A percentile compares a stretch with the other conserved stretches of the same genome.
Conservation (phyloP, 1,140 invertebrate genomes). For the Bombyx mori region DNA sequence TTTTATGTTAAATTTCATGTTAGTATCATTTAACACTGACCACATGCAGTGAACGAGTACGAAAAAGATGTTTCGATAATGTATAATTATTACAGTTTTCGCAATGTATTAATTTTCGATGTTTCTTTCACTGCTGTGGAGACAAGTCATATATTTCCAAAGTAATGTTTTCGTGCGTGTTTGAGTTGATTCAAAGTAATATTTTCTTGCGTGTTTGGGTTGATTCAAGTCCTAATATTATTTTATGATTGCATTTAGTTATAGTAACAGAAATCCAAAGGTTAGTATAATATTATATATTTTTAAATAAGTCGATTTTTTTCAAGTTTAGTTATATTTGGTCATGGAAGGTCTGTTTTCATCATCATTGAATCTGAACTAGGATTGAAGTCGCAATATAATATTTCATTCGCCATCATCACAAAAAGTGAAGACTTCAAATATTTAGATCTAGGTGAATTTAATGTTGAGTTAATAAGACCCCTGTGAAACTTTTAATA, state of each 20-base stretch:
- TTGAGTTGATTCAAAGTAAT: slow-evolving; percentile 45
- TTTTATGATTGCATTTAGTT: slow-evolving; percentile 70
- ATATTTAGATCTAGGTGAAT: background rate
- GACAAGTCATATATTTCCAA: slow-evolving; percentile 57
- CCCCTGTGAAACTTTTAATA: slow-evolving; percentile 3
- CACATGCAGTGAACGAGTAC: slow-evolving; percentile 45
- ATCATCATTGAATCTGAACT: slow-evolving; percentile 7
- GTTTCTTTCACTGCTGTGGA: slow-evolving; percentile 47
- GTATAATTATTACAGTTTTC: slow-evolving; percentile 38
- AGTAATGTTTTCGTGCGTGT: slow-evolving; percentile 64
- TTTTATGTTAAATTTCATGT: slow-evolving; percentile 66
- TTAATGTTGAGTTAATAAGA: background rate
- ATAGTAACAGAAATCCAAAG: slow-evolving; percentile 70
- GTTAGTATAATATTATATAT: slow-evolving; percentile 62
- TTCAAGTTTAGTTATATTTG: slow-evolving; percentile 23
- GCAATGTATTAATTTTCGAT: slow-evolving; percentile 13
- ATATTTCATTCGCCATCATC: too few relatives aligned
- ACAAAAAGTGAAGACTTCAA: slow-evolving; percentile 1
- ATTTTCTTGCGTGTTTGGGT: background rate
- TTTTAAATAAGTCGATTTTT: slow-evolving; percentile 45
- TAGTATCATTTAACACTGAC: slow-evolving; percentile 53
- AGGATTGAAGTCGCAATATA: too few relatives aligned
- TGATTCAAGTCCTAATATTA: slow-evolving; percentile 22
- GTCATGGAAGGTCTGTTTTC: slow-evolving; percentile 23
- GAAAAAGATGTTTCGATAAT: slow-evolving; percentile 29